Conservation (phyloP, 2,888 invertebrate genomes). For the Maniola hyperantus region DNA sequence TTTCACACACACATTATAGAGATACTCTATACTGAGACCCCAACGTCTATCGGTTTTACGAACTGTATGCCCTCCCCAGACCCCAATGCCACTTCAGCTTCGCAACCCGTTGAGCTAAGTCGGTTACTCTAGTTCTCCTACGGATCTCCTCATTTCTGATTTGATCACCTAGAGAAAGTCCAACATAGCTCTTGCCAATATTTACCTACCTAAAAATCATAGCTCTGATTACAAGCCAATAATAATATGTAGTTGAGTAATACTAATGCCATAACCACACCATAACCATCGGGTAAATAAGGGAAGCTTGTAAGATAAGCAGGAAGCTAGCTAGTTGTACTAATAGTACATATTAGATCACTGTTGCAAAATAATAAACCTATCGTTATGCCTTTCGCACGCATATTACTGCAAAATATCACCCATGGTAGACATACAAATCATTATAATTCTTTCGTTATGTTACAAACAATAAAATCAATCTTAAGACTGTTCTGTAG, state of each 20-base stretch:
- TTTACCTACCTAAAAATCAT: no score
- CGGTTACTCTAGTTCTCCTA: no score
- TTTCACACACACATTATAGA: no score
- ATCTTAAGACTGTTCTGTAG: slow-evolving; percentile 2
- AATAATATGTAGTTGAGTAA: not conserved
- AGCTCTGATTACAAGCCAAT: not conserved
- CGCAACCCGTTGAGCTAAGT: no score
- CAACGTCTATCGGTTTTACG: no score
- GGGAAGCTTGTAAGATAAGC: slow-evolving; percentile 12
- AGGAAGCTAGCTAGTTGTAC: slow-evolving; percentile 15
- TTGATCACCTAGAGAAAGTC: no score
- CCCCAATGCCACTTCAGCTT: no score
- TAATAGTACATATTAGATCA: slow-evolving; percentile 30
- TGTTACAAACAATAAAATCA: slow-evolving; percentile 3
- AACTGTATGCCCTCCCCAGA: no score
- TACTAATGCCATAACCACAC: not conserved
- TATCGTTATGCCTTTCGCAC: slow-evolving; percentile 34
- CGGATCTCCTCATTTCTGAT: no score
- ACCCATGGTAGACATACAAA: slow-evolving; percentile 32
- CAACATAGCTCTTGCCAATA: no score
- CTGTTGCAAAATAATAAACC: slow-evolving; percentile 27
- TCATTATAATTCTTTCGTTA: slow-evolving; percentile 22
- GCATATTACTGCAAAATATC: slow-evolving; percentile 36
- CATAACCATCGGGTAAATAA: slow-evolving; percentile 7
- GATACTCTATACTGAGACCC: no score